A percentile compares a stretch with the other conserved stretches of the same genome.
Evolutionary conservation across 2,113 vertebrate species (phyloP).

Genomic region (Saiga tatarica): DNA sequence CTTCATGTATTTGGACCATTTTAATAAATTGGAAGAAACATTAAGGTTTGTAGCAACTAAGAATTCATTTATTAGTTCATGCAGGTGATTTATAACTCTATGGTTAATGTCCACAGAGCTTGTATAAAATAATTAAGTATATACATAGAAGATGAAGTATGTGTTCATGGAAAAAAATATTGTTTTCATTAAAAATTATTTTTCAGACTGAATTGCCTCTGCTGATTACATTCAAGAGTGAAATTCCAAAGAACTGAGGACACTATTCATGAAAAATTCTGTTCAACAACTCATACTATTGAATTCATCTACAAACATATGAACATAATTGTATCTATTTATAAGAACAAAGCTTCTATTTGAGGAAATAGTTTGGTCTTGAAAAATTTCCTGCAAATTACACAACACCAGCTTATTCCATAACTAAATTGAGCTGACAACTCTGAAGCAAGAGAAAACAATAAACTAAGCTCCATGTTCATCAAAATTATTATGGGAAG

Average conservation of each 20-base stretch:
- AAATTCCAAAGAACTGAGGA: conserved; percentile 37
- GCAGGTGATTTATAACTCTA: neutral
- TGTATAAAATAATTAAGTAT: neutral
- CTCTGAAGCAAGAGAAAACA: conserved; percentile 20
- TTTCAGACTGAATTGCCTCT: conserved; percentile 16
- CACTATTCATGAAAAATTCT: conserved; percentile 26
- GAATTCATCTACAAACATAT: conserved; percentile 43
- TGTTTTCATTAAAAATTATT: neutral
- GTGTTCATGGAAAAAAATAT: neutral
- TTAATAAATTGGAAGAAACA: neutral
- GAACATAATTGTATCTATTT: conserved; percentile 58
- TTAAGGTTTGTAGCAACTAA: neutral
- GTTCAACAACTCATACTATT: neutral
- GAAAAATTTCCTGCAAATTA: conserved; percentile 31
- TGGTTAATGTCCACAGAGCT: neutral
- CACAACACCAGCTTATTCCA: conserved; percentile 13
- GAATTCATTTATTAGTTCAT: neutral
- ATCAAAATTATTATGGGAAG: conserved; percentile 72
- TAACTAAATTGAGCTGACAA: conserved; percentile 47
- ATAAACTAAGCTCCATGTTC: conserved; percentile 55
- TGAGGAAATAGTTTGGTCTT: conserved; percentile 41
- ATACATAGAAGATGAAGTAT: neutral
- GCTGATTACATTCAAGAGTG: conserved; percentile 36
- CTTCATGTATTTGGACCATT: neutral
- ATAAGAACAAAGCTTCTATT: conserved; percentile 62